A percentile compares a stretch with the other conserved stretches of the same genome.
These are phyloP conservation scores for Himalopsyche anomala DNA, from an alignment of 2,888 invertebrate genomes.

Conservation along the genomic window DNA sequence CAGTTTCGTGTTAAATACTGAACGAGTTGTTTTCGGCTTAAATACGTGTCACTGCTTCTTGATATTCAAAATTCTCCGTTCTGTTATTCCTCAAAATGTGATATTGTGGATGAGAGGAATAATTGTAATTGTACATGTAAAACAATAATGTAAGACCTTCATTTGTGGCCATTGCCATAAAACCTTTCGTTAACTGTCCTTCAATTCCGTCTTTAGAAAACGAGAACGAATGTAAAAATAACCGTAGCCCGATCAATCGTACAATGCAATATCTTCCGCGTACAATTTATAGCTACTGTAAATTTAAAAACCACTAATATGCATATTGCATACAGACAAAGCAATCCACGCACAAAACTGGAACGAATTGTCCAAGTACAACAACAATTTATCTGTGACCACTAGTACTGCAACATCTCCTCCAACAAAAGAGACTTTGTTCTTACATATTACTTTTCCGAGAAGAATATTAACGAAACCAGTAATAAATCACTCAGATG, in stretches of 20 bases:
- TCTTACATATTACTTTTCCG: not conserved
- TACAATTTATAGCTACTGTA: constrained; percentile 10
- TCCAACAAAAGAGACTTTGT: not conserved
- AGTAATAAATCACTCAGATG: constrained; percentile 14
- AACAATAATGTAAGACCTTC: too few species aligned
- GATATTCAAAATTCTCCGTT: too few species aligned
- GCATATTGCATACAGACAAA: not conserved
- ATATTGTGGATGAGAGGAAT: too few species aligned
- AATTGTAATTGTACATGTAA: too few species aligned
- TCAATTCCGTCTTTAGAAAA: too few species aligned
- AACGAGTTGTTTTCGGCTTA: too few species aligned
- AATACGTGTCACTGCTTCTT: too few species aligned
- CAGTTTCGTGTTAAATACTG: too few species aligned
- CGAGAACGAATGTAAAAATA: too few species aligned
- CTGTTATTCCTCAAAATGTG: too few species aligned
- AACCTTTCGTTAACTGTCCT: too few species aligned
- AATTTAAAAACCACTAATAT: constrained; percentile 16
- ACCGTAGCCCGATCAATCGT: not conserved
- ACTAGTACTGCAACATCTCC: not conserved
- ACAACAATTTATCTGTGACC: constrained; percentile 12
- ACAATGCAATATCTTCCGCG: not conserved
- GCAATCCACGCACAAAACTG: constrained; percentile 7
- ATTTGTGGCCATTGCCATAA: too few species aligned
- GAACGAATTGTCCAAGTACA: not conserved
- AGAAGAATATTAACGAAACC: constrained; percentile 21